Evolutionary conservation across 2,113 vertebrate species (phyloP), one percentile per base, ranked within the genome.

Genomic region (Nymphicus hollandicus): DNA sequence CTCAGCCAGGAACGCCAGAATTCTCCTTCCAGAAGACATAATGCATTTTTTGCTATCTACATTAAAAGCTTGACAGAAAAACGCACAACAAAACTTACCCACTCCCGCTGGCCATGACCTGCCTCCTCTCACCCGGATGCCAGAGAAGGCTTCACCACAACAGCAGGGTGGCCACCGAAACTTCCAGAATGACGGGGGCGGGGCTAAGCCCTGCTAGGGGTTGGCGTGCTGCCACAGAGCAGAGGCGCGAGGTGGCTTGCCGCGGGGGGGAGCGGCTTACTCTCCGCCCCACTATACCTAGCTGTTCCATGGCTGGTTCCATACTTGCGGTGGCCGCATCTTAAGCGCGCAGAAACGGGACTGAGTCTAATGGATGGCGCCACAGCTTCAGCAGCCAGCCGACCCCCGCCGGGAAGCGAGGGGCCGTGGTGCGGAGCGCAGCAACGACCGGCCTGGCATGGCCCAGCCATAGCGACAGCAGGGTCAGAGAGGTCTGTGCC

Each of bases 31-130:
- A 28, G 2, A 35, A 18, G 5, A 19, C 0, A 1, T 52, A 29
- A 24, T 0, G 0, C 13, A 1, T 0, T 1, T 3, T 7, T 31
- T 4, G 5, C 39, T 31, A 43, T 3, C 8, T 9, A 2, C 1
- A 0, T 2, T 10, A 12, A 60, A 15, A 61, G 8, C 17, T 17
- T 3, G 1, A 6, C 0, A 4, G 0, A 1, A 3, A 31, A 17
- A 47, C 0, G 0, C 0, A 1, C 10, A 3, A 7, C 15, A 3
- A 6, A 13, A 35, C 4, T 1, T 6, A 0, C 7, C 9, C 0
- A 0, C 2, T 2, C 6, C 10, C 0, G 1, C 20, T 4, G 4
- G 2, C 11, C 13, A 49, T 31, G 22, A 29, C 17, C 8, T 3
- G 0, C 7, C 1, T 0, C 2, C 5, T 1, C 20, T 10, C 31